Evolutionary conservation across 2,888 invertebrate species (phyloP).

Genomic region (Zaprionus obscuricornis): DNA sequence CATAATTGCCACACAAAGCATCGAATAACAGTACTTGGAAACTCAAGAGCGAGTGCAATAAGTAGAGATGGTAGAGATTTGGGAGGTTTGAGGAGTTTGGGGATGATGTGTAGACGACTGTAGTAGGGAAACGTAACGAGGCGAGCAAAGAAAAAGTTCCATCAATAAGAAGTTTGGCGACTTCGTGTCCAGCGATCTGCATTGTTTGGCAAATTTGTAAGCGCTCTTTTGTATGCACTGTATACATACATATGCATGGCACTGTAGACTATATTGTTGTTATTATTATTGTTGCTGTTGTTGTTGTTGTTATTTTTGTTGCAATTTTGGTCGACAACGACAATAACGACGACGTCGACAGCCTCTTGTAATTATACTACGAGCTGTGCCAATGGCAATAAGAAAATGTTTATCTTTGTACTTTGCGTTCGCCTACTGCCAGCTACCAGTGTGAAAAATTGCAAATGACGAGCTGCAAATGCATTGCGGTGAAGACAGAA

Average conservation of each 20-base stretch:
- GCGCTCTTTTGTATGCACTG: slow-evolving; percentile 36
- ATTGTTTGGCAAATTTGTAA: slow-evolving; percentile 76
- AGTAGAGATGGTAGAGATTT: background rate
- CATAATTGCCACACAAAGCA: slow-evolving; percentile 59
- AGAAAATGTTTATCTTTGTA: slow-evolving; percentile 60
- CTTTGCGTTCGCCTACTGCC: slow-evolving; percentile 44
- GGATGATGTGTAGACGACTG: background rate
- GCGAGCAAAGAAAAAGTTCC: slow-evolving; percentile 53
- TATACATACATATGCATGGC: no score
- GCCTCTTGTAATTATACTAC: slow-evolving; percentile 67
- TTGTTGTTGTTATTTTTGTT: slow-evolving; percentile 13
- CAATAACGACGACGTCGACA: slow-evolving; percentile 29
- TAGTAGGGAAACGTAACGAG: slow-evolving; percentile 11
- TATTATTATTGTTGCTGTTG: background rate
- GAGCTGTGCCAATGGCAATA: slow-evolving; percentile 51
- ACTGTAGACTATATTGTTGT: no score
- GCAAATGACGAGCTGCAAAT: slow-evolving; percentile 50
- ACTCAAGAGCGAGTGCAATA: no score
- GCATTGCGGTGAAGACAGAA: slow-evolving; percentile 7
- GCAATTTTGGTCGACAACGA: background rate
- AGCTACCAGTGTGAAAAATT: slow-evolving; percentile 48
- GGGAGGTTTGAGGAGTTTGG: background rate
- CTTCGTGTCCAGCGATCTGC: slow-evolving; percentile 73
- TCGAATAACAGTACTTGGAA: no score
- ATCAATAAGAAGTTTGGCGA: slow-evolving; percentile 57